Conservation (phyloP, 2,888 invertebrate genomes). For the Eretmocerus hayati region DNA sequence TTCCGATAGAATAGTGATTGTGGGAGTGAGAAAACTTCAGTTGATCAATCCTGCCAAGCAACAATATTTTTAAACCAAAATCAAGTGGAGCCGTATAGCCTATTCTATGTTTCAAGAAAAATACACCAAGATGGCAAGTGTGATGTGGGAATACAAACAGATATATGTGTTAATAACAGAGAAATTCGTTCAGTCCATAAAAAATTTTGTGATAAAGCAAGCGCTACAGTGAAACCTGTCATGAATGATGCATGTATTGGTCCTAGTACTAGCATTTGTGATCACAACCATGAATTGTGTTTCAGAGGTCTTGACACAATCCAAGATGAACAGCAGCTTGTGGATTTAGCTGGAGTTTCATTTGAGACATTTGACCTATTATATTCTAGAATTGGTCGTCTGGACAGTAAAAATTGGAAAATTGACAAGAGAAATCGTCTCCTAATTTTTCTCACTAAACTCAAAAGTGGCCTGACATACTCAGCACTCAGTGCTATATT, state of each 20-base stretch:
- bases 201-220: slow-evolving; percentile 8
- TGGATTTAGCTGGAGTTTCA: slow-evolving; percentile 20
- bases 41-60: slow-evolving; percentile 17
- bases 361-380: slow-evolving; percentile 17
- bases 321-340: slow-evolving; percentile 16
- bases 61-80: slow-evolving; percentile 12
- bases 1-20: no score
- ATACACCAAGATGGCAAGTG: slow-evolving; percentile 6
- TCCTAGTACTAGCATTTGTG: neutral
- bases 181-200: neutral
- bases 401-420: slow-evolving; percentile 11
- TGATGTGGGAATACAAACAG: slow-evolving; percentile 21
- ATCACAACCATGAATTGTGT: neutral
- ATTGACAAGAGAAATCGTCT: slow-evolving; percentile 21
- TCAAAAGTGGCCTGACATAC: slow-evolving; percentile 26
- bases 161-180: neutral
- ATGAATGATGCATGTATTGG: slow-evolving; percentile 3
- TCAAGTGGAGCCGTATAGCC: slow-evolving; percentile 16
- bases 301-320: slow-evolving; percentile 22
- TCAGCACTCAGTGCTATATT: slow-evolving; percentile 24
- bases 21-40: neutral
- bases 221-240: slow-evolving; percentile 1
- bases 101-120: no score
- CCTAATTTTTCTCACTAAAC: slow-evolving; percentile 25
- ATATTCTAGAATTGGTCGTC: slow-evolving; percentile 6